Percentiles rank a stretch among this genome's conserved stretches.
phyloP scores from a whole-genome alignment of 2,797 vertebrate species.

The Chaenodraco wilsoni region DNA sequence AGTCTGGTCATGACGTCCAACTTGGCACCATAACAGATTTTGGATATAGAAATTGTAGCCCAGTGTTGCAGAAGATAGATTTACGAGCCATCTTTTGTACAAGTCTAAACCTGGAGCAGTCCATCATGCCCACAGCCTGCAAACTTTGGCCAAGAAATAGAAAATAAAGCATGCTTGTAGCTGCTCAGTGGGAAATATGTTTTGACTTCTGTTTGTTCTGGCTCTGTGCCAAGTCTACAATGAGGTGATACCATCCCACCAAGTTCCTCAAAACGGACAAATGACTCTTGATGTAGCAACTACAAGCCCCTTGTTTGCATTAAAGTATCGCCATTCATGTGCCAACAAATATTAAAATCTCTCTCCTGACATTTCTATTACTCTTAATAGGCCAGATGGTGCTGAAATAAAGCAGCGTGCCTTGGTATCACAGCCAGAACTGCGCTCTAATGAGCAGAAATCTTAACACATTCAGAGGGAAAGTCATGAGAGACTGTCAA shows the following conservation, averaged over 20 bases:
- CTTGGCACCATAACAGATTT: conserved; percentile 20
- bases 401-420: conserved; percentile 28
- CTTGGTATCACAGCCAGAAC: conserved; percentile 13
- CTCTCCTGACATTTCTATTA: not conserved
- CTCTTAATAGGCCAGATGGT: conserved; percentile 2
- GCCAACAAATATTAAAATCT: conserved; percentile 24
- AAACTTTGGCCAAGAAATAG: conserved; percentile 35
- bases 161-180: conserved; percentile 24
- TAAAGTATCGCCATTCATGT: conserved; percentile 35
- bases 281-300: conserved; percentile 17
- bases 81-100: conserved; percentile 30
- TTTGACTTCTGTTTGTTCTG: conserved; percentile 27
- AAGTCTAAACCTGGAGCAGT: conserved; percentile 23
- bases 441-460: conserved; percentile 36
- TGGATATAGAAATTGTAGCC: not conserved
- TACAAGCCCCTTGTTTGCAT: conserved; percentile 33
- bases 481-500: conserved; percentile 30
- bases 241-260: conserved; percentile 31
- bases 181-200: conserved; percentile 38
- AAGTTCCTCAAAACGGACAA: conserved; percentile 52
- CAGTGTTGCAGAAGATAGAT: conserved; percentile 24
- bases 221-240: conserved; percentile 39
- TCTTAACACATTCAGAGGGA: conserved; percentile 24
- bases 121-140: conserved; percentile 17
- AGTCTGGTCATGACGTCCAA: conserved; percentile 21